Evolutionary conservation across 1,140 invertebrate species (phyloP), one percentile per base, ranked within the genome.

Genomic region (Melipona quadrifasciata): DNA sequence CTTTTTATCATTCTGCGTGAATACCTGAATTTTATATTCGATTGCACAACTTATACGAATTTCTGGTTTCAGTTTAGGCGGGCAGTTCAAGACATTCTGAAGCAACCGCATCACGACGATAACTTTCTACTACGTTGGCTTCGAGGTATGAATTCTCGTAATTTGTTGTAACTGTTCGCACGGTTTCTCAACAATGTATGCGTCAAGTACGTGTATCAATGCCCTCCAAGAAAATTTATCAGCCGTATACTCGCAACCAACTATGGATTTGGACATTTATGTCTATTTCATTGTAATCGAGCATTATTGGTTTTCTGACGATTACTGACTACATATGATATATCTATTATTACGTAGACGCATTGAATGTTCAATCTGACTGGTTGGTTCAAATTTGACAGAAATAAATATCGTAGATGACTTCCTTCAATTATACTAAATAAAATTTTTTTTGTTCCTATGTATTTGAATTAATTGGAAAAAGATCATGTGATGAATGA

Each of bases 61-160:
- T 79, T 84, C 3, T 79, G 82, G 77, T 96, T 97, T 67, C 95
- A 98, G 97, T 97, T 98, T 89, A 95, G 97, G 78, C 95, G 96
- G 64, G 96, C 93, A 86, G 96, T 97, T 31, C 93, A 95, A 84
- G 96, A 97, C 93, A 93, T 97, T 61, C 91, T 96, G 39, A 77
- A 64, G 81, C 96, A 96, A 85, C 96, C 96, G 3, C 96, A 97
- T 81, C 97, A 97, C 87, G 97, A 98, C 93, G 97, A 98, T 91
- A 95, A 97, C 86, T 98, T 96, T 93, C 95, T 98, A 27, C 91
- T 98, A 5, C 95, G 97, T 87, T 98, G 97, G 97, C 95, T 98
- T 0, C 94, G 96, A 96, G 98, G 97, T 98, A 95, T 95, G 81
- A 80, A 34, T 79, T 86, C 86, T 21, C 71, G 65, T 64, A 61